Percentiles rank a stretch among this genome's conserved stretches.
Evolutionary conservation across 2,797 vertebrate species (phyloP).

Genomic region (Merluccius polli): DNA sequence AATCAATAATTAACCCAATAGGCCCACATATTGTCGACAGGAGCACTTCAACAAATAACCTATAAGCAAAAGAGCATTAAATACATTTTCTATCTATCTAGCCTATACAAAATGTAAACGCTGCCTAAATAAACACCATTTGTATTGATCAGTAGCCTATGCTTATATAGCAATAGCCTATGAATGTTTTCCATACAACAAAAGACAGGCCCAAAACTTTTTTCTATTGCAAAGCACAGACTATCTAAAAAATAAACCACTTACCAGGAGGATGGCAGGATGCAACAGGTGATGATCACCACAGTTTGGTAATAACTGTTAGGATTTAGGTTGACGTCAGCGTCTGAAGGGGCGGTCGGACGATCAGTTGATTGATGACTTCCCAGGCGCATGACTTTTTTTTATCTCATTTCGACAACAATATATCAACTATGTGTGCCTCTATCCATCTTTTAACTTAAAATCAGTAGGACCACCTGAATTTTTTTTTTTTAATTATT

Average conservation of each 20-base stretch:
- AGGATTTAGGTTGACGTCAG: conserved; percentile 56
- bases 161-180: background rate
- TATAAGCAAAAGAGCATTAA: background rate
- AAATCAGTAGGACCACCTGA: too few relatives aligned
- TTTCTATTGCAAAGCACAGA: background rate
- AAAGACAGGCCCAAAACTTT: background rate
- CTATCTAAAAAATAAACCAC: background rate
- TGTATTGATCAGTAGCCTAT: background rate
- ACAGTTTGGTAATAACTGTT: conserved; percentile 44
- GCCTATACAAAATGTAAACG: background rate
- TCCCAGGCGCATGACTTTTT: too few relatives aligned
- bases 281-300: conserved; percentile 21
- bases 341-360: conserved; percentile 19
- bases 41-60: background rate
- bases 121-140: too few relatives aligned
- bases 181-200: background rate
- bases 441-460: too few relatives aligned
- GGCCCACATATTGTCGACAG: background rate
- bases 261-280: conserved; percentile 8
- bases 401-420: too few relatives aligned
- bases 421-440: too few relatives aligned
- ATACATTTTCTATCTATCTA: background rate
- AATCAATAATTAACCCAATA: background rate
- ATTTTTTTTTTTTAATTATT: too few relatives aligned
- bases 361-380: too few relatives aligned